phyloP scores from a whole-genome alignment of 2,888 invertebrate species.

The Chaetoderma sp. region DNA sequence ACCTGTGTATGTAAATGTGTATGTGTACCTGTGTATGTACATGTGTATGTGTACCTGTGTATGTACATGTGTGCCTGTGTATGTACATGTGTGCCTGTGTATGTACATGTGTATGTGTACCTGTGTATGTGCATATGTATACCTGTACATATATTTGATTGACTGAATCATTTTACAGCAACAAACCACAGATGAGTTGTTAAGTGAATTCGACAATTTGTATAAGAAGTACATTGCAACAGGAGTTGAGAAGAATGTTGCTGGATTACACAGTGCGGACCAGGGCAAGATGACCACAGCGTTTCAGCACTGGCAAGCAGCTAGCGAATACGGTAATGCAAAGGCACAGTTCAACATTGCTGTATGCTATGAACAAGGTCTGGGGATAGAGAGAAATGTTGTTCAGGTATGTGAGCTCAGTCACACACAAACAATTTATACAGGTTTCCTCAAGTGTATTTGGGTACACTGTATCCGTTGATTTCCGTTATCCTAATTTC shows the following conservation, averaged over 20 bases:
- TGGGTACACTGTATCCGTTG: too few relatives aligned
- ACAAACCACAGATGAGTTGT: conserved; percentile 41
- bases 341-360: conserved; percentile 78
- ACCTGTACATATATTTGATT: too few relatives aligned
- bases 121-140: too few relatives aligned
- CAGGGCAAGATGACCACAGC: conserved; percentile 47
- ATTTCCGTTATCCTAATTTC: too few relatives aligned
- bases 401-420: conserved; percentile 66
- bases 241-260: conserved; percentile 41
- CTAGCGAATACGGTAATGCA: conserved; percentile 64
- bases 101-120: conserved; percentile 1
- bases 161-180: too few relatives aligned
- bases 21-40: too few relatives aligned
- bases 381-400: conserved; percentile 76
- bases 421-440: too few relatives aligned
- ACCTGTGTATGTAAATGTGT: not conserved
- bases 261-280: conserved; percentile 43
- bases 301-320: conserved; percentile 43
- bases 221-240: conserved; percentile 47
- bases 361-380: conserved; percentile 78
- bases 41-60: too few relatives aligned
- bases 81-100: too few relatives aligned
- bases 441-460: too few relatives aligned
- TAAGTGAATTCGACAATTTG: conserved; percentile 48
- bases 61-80: too few relatives aligned